phyloP scores from a whole-genome alignment of 2,113 vertebrate species.

The Hyaena hyaena region DNA sequence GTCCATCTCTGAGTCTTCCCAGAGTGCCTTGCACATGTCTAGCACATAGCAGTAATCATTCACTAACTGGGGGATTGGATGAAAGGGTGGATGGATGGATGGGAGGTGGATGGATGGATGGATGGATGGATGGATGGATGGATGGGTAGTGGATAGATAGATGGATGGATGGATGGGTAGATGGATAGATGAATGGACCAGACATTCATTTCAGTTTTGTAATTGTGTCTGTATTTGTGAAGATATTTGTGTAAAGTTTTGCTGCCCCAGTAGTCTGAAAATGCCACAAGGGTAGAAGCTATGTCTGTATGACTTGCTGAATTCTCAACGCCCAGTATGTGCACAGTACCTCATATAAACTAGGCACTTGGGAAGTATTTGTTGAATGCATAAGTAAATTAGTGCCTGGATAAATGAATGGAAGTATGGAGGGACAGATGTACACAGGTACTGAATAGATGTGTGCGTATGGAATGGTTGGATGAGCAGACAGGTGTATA shows the following conservation, averaged over 20 bases:
- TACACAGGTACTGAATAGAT: fast-evolving
- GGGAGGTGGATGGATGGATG: not conserved
- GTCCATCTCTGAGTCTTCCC: not conserved
- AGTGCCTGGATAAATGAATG: not conserved
- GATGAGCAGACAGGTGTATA: not conserved
- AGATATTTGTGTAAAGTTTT: not conserved
- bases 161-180: too few relatives aligned
- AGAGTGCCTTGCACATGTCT: not conserved
- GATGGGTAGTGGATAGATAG: not conserved
- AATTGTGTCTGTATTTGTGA: not conserved
- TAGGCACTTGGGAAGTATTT: not conserved
- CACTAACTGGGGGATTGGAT: not conserved
- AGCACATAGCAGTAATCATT: not conserved
- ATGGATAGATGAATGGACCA: not conserved
- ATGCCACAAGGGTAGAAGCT: not conserved
- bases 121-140: not conserved
- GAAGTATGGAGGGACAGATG: not conserved
- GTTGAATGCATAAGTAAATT: not conserved
- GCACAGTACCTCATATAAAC: not conserved
- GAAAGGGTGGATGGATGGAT: too few relatives aligned
- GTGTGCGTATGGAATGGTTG: not conserved
- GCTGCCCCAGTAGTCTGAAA: not conserved
- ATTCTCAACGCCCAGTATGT: not conserved
- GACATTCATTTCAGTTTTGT: not conserved
- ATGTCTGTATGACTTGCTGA: not conserved